phyloP scores from a whole-genome alignment of 2,888 invertebrate species.

The Oscheius sp. region DNA sequence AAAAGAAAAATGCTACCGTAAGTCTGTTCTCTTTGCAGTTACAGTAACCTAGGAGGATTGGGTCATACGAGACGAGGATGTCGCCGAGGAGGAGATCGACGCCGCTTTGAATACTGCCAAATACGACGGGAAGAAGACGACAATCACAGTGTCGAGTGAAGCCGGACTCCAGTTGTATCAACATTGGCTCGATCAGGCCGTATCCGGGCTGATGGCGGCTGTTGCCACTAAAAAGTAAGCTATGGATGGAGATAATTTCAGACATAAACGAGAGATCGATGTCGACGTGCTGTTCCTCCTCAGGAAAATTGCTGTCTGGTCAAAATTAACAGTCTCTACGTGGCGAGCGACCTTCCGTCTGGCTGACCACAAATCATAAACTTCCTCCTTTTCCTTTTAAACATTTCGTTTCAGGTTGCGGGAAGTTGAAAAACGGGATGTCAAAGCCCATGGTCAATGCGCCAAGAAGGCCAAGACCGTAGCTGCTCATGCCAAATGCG shows the following conservation, averaged over 20 bases:
- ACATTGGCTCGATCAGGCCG: constrained; percentile 67
- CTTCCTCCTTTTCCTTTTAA: too few species aligned
- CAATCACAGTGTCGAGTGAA: constrained; percentile 44
- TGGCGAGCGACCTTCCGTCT: not conserved
- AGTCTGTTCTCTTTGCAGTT: not conserved
- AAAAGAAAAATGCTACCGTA: constrained; percentile 11
- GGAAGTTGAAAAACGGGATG: constrained; percentile 38
- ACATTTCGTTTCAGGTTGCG: constrained; percentile 13
- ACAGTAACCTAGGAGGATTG: constrained; percentile 37
- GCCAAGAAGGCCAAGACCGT: constrained; percentile 49
- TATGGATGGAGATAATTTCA: constrained; percentile 4
- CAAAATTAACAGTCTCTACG: too few species aligned
- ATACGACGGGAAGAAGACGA: constrained; percentile 50
- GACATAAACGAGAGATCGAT: too few species aligned
- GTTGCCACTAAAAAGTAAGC: constrained; percentile 63
- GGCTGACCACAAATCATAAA: not conserved
- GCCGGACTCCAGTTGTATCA: constrained; percentile 52
- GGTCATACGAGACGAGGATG: constrained; percentile 54
- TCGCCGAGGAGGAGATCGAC: constrained; percentile 39
- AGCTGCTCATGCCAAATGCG: constrained; percentile 55
- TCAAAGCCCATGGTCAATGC: constrained; percentile 44
- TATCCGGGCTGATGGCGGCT: constrained; percentile 67
- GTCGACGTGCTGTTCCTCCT: too few species aligned
- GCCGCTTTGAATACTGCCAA: constrained; percentile 36
- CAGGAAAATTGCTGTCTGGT: too few species aligned